A percentile compares a stretch with the other conserved stretches of the same genome.
phyloP scores from a whole-genome alignment of 2,797 vertebrate species.

The Microctenopoma steveboyesi region DNA sequence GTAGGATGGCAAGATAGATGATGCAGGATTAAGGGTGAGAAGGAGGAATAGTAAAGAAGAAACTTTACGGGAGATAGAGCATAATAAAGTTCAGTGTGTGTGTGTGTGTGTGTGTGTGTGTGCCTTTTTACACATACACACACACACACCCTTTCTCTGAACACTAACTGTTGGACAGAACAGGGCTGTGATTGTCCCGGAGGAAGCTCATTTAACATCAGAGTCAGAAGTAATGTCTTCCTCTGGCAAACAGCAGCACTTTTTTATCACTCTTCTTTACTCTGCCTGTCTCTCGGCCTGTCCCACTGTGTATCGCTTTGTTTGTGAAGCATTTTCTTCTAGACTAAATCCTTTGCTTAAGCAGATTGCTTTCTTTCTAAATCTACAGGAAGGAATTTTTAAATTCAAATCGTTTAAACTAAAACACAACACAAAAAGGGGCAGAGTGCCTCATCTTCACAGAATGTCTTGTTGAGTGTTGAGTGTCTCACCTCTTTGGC shows the following conservation, averaged over 20 bases:
- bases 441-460: no score
- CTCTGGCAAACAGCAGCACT: conserved; percentile 69
- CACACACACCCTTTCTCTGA: conserved; percentile 37
- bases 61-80: no score
- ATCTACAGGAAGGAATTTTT: no score
- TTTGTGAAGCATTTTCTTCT: conserved; percentile 26
- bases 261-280: conserved; percentile 60
- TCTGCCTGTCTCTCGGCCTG: conserved; percentile 13
- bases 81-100: conserved; percentile 36
- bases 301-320: conserved; percentile 42
- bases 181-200: conserved; percentile 74
- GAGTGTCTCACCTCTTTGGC: no score
- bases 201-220: conserved; percentile 79
- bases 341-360: no score
- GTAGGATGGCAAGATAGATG: background rate
- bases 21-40: conserved; percentile 9
- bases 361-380: background rate
- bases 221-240: conserved; percentile 77
- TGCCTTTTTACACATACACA: conserved; percentile 26
- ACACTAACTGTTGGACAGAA: conserved; percentile 62
- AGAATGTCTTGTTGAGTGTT: no score
- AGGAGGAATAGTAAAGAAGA: no score
- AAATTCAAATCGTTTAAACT: no score
- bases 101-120: background rate
- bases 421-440: no score